Conservation (phyloP, 1,140 invertebrate genomes). For the Gryon sp. region DNA sequence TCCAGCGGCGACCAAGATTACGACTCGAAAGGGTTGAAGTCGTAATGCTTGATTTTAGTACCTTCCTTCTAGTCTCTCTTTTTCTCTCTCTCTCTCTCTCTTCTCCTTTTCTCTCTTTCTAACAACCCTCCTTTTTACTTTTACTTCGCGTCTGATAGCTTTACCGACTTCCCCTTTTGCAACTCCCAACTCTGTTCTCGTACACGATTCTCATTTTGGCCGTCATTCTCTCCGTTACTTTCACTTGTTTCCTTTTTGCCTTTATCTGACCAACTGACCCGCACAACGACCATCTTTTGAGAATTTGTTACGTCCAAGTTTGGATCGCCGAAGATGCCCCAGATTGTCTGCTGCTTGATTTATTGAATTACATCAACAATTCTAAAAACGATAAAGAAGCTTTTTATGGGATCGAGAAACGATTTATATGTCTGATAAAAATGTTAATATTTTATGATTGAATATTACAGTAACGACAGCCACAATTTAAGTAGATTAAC, state of each 20-base stretch:
- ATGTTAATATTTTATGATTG: too few relatives aligned
- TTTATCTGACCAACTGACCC: conserved; percentile 69
- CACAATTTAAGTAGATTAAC: too few relatives aligned
- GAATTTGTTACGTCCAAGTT: conserved; percentile 50
- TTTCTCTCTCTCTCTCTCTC: conserved; percentile 66
- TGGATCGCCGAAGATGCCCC: conserved; percentile 21
- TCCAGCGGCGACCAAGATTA: conserved; percentile 69
- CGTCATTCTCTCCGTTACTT: conserved; percentile 61
- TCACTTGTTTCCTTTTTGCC: conserved; percentile 60
- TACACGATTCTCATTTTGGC: conserved; percentile 59
- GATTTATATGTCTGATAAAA: too few relatives aligned
- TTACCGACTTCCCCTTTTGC: conserved; percentile 57
- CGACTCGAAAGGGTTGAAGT: conserved; percentile 75
- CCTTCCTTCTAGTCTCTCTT: conserved; percentile 52
- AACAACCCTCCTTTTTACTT: conserved; percentile 65
- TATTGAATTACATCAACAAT: background rate
- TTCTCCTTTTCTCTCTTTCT: conserved; percentile 42
- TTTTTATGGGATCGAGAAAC: too few relatives aligned
- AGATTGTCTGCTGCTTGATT: conserved; percentile 30
- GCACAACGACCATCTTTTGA: conserved; percentile 64
- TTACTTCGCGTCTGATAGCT: conserved; percentile 64
- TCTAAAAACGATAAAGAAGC: too few relatives aligned
- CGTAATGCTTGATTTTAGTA: conserved; percentile 76
- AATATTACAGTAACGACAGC: too few relatives aligned
- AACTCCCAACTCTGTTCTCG: conserved; percentile 45